Base-by-base conservation (phyloP, 2,113 vertebrate species). In the Sebastes fasciatus region DNA sequence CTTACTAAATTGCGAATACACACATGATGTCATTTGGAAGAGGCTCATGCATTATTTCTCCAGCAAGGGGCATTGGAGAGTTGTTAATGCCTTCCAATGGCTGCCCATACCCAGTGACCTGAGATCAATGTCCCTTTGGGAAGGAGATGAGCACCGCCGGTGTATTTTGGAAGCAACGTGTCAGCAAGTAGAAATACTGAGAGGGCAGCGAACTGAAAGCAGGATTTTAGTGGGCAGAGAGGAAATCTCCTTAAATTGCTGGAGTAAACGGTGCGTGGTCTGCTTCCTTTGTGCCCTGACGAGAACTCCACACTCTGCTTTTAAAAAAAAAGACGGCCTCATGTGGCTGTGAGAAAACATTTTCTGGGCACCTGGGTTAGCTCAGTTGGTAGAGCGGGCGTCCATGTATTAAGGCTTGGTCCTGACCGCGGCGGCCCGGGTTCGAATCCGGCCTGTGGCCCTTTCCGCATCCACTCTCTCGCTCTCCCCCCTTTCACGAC, bases 51-150 rank as follows among this genome's bases (percentile, higher is more conserved):
- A 80, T 86, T 74, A 77, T 74, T 84, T 74, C 63, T 85, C 49
- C 48, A 14, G 43, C 12, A 48, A 73, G 58, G 78, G 49, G 51
- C 69, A 57, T 68, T 64, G 63, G 63, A 77, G 80, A 73, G 69
- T 62, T 67, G 66, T 64, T 80, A 86, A 75, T 57, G 77, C 45
- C 19, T 66, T 63, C 81, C 60, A 42, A 54, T 43, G 61, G 52
- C 43, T 43, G 74, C 60, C 21, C 51, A 49, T 19, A 43, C n/a
- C 67, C 75, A 45, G 34, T 86, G 89, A 90, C 86, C 88, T 43
- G 76, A 54, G 48, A 83, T 81, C 77, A 65, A 48, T 67, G 75
- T 82, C 79, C 77, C 74, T 69, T 23, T 75, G 77, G 79, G 79
- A 51, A 46, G 55, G 52, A 54, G 45, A 74, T 1, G 17, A 75